Evolutionary conservation across 2,888 invertebrate genomes (phyloP).

Genomic region (Sesamia inferens): DNA sequence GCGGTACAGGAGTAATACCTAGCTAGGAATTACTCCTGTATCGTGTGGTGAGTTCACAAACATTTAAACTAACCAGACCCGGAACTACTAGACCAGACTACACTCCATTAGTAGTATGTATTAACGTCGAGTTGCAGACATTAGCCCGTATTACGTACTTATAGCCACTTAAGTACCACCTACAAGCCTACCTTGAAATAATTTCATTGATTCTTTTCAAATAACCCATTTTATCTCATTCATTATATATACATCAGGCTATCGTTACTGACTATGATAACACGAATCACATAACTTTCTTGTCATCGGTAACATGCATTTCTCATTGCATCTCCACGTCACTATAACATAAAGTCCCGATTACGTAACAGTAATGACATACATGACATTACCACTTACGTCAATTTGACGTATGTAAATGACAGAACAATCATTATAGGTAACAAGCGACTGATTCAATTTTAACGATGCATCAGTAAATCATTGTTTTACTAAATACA

Average conservation of each 20-base stretch:
- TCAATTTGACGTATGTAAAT: conserved; percentile 17
- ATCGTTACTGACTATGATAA: not conserved
- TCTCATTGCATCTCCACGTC: conserved; percentile 20
- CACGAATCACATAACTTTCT: conserved; percentile 8
- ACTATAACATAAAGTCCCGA: conserved; percentile 21
- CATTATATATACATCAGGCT: not conserved
- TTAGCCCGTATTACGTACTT: too few species aligned
- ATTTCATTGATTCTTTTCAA: too few species aligned
- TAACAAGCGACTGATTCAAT: conserved; percentile 20
- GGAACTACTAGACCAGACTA: too few species aligned
- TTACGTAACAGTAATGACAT: conserved; percentile 37
- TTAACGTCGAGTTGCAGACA: too few species aligned
- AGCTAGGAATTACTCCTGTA: too few species aligned
- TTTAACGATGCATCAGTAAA: conserved; percentile 19
- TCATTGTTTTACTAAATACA: not conserved
- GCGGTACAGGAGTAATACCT: too few species aligned
- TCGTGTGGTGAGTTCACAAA: too few species aligned
- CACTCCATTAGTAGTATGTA: too few species aligned
- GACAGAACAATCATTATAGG: conserved; percentile 1
- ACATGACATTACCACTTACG: conserved; percentile 23
- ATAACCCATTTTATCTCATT: not conserved
- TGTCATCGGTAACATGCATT: conserved; percentile 3
- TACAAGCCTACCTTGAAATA: too few species aligned
- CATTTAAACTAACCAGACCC: too few species aligned
- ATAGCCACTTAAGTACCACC: too few species aligned